phyloP scores from a whole-genome alignment of 2,113 vertebrate species.

The Malaclemys terrapin region DNA sequence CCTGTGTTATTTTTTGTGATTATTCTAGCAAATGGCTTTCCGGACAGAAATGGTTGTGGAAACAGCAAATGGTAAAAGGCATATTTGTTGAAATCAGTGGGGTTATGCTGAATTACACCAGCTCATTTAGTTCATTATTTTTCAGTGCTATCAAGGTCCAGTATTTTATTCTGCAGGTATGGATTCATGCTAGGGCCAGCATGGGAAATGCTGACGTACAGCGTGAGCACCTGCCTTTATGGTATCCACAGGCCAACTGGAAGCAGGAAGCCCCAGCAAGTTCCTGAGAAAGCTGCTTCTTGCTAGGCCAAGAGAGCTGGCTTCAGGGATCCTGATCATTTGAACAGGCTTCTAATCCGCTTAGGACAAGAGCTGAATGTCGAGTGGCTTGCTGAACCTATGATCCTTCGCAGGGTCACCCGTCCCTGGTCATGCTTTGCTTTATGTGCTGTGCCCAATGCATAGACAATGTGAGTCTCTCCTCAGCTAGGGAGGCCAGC shows the following conservation, averaged over 20 bases:
- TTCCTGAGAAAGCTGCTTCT: slow-evolving; percentile 55
- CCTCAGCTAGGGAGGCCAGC: background rate
- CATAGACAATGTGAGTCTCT: background rate
- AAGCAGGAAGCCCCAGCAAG: slow-evolving; percentile 18
- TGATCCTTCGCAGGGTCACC: background rate
- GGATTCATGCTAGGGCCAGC: background rate
- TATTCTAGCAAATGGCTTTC: background rate
- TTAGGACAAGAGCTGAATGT: slow-evolving; percentile 43
- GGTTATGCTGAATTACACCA: background rate
- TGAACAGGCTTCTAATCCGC: slow-evolving; percentile 65
- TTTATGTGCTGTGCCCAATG: background rate
- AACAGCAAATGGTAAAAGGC: background rate
- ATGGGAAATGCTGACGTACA: fast-evolving
- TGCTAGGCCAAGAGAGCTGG: slow-evolving; percentile 20
- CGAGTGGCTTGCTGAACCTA: background rate
- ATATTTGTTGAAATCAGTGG: background rate
- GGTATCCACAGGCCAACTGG: slow-evolving; percentile 60
- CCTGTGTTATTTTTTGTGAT: background rate
- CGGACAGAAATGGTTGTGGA: fast-evolving
- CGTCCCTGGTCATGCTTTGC: background rate
- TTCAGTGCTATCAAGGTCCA: background rate
- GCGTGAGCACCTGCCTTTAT: background rate
- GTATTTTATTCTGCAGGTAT: fast-evolving
- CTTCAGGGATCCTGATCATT: slow-evolving; percentile 30
- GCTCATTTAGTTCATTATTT: background rate